Evolutionary conservation across 2,888 invertebrate genomes (phyloP).

Genomic region (Matsumyia berberina): DNA sequence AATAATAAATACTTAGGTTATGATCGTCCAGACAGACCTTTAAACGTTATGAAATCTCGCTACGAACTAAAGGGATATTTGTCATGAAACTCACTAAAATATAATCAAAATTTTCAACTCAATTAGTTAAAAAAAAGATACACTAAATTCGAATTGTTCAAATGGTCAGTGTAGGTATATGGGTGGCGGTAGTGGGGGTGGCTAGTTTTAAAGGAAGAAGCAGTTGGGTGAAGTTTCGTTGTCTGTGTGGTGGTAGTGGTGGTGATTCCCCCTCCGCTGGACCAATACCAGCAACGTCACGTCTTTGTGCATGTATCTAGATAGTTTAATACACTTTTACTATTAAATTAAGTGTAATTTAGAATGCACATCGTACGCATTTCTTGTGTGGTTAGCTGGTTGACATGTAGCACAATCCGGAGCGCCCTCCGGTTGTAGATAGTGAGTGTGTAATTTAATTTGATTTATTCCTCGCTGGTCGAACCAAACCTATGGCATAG

Average conservation of each 20-base stretch:
- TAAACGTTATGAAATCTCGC: constrained; percentile 74
- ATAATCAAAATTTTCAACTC: constrained; percentile 70
- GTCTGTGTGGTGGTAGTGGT: constrained; percentile 34
- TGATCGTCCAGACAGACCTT: constrained; percentile 66
- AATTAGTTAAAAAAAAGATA: constrained; percentile 67
- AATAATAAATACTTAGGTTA: constrained; percentile 54
- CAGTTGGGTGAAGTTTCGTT: too few species aligned
- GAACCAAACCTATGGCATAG: constrained; percentile 37
- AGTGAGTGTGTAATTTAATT: constrained; percentile 60
- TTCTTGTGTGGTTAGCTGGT: constrained; percentile 43
- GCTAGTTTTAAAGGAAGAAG: constrained; percentile 55
- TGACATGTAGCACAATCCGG: constrained; percentile 42
- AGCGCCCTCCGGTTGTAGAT: constrained; percentile 33
- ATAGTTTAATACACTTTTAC: constrained; percentile 48
- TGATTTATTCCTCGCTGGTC: constrained; percentile 60
- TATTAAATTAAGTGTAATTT: constrained; percentile 71
- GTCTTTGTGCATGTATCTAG: constrained; percentile 22
- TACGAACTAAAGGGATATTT: constrained; percentile 75
- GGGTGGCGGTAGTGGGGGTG: constrained; percentile 63
- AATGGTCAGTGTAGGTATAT: too few species aligned
- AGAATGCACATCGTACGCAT: constrained; percentile 71
- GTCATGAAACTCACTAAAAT: constrained; percentile 73
- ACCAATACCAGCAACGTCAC: constrained; percentile 25
- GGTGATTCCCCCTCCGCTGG: constrained; percentile 51
- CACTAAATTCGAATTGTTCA: constrained; percentile 42